Conservation (phyloP, 1,140 invertebrate genomes). For the Drosophila orena region DNA sequence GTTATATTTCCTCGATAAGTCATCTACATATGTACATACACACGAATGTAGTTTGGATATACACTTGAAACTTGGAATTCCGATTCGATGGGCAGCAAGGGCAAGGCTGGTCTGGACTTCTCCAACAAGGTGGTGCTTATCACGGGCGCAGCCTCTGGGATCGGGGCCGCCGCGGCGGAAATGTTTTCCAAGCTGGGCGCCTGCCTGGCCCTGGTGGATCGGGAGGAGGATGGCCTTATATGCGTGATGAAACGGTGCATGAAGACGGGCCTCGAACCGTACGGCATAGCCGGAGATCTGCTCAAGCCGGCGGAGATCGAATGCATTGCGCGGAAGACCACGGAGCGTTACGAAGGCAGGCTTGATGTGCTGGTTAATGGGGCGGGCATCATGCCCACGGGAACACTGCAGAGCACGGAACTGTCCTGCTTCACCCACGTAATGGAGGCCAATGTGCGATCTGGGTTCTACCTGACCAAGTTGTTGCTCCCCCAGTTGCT, state of each 20-base stretch:
- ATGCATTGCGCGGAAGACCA: conserved; percentile 88
- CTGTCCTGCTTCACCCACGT: conserved; percentile 93
- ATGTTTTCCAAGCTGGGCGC: conserved; percentile 91
- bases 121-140: conserved; percentile 89
- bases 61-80: conserved; percentile 1
- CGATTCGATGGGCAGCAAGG: conserved; percentile 26
- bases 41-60: neutral
- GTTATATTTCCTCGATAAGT: neutral
- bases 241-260: conserved; percentile 10
- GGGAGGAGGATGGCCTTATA: conserved; percentile 88
- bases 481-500: conserved; percentile 93
- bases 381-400: conserved; percentile 93
- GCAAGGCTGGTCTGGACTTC: conserved; percentile 81
- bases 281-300: conserved; percentile 26
- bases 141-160: conserved; percentile 95
- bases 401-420: conserved; percentile 92
- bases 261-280: conserved; percentile 9
- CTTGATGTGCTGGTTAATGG: conserved; percentile 95
- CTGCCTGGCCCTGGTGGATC: conserved; percentile 89
- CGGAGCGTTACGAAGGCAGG: conserved; percentile 89
- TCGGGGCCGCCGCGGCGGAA: conserved; percentile 92
- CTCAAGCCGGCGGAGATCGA: conserved; percentile 86
- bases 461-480: conserved; percentile 93
- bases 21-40: neutral
- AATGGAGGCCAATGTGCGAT: conserved; percentile 93